These are phyloP conservation scores for Lepus townsendii DNA, from an alignment of 2,797 vertebrate species.

Conservation along the genomic window DNA sequence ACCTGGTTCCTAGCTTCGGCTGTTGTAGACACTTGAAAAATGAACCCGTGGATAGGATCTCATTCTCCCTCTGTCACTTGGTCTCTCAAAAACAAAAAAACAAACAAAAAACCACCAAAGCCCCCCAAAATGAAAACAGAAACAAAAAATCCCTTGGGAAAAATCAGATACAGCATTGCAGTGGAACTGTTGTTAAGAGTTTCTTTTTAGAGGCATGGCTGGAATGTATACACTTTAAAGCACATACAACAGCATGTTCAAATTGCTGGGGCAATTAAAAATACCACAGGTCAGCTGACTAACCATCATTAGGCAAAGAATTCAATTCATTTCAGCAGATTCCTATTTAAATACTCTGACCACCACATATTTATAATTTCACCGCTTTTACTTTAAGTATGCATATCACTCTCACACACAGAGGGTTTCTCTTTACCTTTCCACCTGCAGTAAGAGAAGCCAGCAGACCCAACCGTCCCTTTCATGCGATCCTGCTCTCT, in stretches of 20 bases:
- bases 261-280: constrained; percentile 26
- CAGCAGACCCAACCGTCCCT: constrained; percentile 19
- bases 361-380: neutral
- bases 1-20: no score
- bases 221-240: constrained; percentile 49
- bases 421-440: neutral
- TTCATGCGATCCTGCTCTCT: neutral
- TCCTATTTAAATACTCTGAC: constrained; percentile 37
- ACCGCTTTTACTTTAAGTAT: neutral
- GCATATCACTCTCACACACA: neutral
- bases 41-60: no score
- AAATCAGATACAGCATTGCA: constrained; percentile 10
- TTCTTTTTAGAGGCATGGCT: neutral
- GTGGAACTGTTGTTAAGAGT: neutral
- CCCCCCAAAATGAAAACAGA: neutral
- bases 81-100: no score
- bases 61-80: no score
- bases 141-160: neutral
- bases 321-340: neutral
- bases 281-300: neutral
- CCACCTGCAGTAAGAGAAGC: neutral
- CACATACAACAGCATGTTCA: constrained; percentile 5
- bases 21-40: no score
- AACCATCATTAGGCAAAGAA: constrained; percentile 30
- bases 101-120: no score